phyloP scores from a whole-genome alignment of 2,797 vertebrate genomes.

The Notoglanidium macrostoma region DNA sequence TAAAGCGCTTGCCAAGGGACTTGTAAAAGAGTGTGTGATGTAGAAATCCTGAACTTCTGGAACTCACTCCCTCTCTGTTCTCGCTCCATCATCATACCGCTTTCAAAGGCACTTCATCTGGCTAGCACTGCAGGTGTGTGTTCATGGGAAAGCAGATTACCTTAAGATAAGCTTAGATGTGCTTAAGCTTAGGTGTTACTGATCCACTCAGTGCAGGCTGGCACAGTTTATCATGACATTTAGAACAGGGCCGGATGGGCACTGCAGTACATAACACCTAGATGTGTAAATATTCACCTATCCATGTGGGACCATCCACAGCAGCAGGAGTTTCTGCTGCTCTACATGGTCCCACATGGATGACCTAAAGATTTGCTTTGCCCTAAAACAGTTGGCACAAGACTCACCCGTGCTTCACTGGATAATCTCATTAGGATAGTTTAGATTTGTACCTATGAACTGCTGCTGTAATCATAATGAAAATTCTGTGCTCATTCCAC shows the following conservation, averaged over 20 bases:
- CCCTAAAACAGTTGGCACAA: not conserved
- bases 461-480: not conserved
- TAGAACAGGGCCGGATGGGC: not conserved
- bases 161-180: conserved; percentile 14
- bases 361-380: not conserved
- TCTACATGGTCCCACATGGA: not conserved
- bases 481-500: not conserved
- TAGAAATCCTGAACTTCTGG: conserved; percentile 33
- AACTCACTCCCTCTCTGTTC: conserved; percentile 32
- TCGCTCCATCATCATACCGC: conserved; percentile 12
- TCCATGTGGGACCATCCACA: not conserved
- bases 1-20: conserved; percentile 5
- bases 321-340: not conserved
- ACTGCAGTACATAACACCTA: not conserved
- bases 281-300: not conserved
- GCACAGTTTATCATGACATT: not conserved
- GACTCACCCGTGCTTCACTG: not conserved
- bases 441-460: not conserved
- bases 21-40: conserved; percentile 30
- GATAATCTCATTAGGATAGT: not conserved
- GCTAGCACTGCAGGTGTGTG: conserved; percentile 10
- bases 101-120: conserved; percentile 27
- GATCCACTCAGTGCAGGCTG: conserved; percentile 2
- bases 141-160: conserved; percentile 27
- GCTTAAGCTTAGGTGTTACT: conserved; percentile 25